Percentiles rank a stretch among this genome's conserved stretches.
phyloP scores from a whole-genome alignment of 2,113 vertebrate species.

The Charina bottae region DNA sequence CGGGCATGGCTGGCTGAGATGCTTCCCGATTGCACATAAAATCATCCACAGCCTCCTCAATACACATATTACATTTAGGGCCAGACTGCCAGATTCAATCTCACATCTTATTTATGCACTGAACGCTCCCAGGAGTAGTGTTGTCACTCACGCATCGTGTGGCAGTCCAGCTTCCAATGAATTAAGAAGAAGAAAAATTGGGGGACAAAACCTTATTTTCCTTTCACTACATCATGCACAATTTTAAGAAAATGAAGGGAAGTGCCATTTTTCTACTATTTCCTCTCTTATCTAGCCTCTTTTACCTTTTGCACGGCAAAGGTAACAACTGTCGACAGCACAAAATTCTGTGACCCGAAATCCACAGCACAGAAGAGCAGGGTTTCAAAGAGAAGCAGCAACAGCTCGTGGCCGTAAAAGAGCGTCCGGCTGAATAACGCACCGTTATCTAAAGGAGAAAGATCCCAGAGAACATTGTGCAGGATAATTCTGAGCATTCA shows the following conservation, averaged over 20 bases:
- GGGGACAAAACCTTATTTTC: background rate
- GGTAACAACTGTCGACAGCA: constrained; percentile 22
- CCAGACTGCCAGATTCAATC: background rate
- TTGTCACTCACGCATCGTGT: background rate
- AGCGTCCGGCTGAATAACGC: constrained; percentile 37
- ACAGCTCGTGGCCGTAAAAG: constrained; percentile 31
- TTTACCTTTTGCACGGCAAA: constrained; percentile 37
- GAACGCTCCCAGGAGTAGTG: background rate
- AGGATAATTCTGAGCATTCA: background rate
- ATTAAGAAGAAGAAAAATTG: background rate
- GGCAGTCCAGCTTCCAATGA: background rate
- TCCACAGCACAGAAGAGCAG: constrained; percentile 39
- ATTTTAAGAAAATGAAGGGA: background rate
- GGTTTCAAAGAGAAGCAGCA: constrained; percentile 18
- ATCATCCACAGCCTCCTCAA: background rate
- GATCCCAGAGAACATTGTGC: background rate
- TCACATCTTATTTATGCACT: background rate
- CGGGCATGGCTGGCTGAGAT: background rate
- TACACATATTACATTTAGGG: background rate
- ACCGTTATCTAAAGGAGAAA: constrained; percentile 22
- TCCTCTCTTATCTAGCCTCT: background rate
- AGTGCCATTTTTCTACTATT: background rate
- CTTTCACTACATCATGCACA: background rate
- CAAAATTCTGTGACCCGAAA: constrained; percentile 25
- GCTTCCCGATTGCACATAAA: background rate